phyloP scores from a whole-genome alignment of 2,888 invertebrate species.

The Calameuta pallipes region DNA sequence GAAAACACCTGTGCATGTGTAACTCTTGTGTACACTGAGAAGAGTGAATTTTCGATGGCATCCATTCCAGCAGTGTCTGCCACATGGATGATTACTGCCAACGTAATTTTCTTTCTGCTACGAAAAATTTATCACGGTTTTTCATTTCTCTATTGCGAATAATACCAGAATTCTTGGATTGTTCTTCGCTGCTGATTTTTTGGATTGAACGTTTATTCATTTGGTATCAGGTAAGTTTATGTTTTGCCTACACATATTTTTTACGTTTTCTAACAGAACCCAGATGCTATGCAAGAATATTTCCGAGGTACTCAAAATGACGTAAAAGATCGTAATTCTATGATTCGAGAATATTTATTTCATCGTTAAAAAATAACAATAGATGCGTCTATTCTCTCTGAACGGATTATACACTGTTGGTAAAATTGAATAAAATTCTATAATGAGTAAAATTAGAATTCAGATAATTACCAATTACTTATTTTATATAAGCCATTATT shows the following conservation, averaged over 20 bases:
- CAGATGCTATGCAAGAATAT: neutral
- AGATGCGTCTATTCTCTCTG: neutral
- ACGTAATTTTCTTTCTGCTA: neutral
- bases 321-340: neutral
- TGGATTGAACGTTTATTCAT: neutral
- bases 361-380: neutral
- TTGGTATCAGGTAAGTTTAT: neutral
- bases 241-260: neutral
- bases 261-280: neutral
- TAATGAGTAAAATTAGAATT: neutral
- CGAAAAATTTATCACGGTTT: neutral
- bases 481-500: neutral
- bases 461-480: neutral
- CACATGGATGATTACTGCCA: slow-evolving; percentile 32
- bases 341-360: neutral
- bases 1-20: slow-evolving; percentile 64
- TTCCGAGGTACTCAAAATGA: neutral
- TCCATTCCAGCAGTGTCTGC: slow-evolving; percentile 46
- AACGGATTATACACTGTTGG: neutral
- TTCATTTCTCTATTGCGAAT: neutral
- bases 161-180: neutral
- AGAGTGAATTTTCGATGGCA: slow-evolving; percentile 40
- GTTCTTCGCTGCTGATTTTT: neutral
- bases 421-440: neutral
- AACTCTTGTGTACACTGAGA: slow-evolving; percentile 38